Evolutionary conservation across 53 echinoderm and acorn worm species (phyloP).

Genomic region (Echinarachnius parma): DNA sequence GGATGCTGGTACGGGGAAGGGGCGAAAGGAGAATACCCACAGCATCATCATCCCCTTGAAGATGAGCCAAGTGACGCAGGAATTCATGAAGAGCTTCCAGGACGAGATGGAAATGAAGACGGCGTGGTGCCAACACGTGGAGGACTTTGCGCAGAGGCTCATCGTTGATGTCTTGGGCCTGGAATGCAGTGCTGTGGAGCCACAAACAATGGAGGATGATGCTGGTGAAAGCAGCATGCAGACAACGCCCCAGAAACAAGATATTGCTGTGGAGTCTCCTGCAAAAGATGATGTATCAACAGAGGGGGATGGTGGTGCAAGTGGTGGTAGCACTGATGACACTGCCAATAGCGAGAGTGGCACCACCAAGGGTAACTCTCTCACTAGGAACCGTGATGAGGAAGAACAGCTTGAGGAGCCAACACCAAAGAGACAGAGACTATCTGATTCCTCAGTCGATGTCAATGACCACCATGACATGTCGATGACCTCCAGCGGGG

Average conservation of each 20-base stretch:
- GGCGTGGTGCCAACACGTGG: constrained; percentile 61
- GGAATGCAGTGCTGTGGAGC: constrained; percentile 44
- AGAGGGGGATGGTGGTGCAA: background rate
- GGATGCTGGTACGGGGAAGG: background rate
- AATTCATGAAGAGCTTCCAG: constrained; percentile 25
- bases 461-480: background rate
- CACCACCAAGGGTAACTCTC: background rate
- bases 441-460: background rate
- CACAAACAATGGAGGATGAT: background rate
- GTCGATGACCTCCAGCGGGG: constrained; percentile 3
- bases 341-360: no score
- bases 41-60: constrained; percentile 38
- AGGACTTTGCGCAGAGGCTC: constrained; percentile 40
- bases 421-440: constrained; percentile 49
- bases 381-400: background rate
- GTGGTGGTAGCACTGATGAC: background rate
- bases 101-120: constrained; percentile 35
- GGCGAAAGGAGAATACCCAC: background rate
- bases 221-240: background rate
- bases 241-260: background rate
- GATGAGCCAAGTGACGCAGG: constrained; percentile 48
- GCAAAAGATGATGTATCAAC: no score
- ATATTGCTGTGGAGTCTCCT: background rate
- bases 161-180: constrained; percentile 66
- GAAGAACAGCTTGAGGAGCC: constrained; percentile 20